Base-by-base conservation (phyloP, 2,888 invertebrate species). In the Selenia dentaria region DNA sequence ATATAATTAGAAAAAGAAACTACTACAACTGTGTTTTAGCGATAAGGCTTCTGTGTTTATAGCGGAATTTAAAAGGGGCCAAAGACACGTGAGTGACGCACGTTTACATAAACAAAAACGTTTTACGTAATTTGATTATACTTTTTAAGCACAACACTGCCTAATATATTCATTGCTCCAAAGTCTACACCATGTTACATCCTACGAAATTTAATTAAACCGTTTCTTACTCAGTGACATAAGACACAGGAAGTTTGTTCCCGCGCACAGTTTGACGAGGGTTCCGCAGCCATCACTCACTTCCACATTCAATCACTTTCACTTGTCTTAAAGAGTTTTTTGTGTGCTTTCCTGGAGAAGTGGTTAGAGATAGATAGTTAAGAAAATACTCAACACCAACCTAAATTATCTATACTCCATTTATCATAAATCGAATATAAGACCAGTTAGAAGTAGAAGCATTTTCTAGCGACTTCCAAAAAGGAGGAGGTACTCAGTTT, bases 241-340 rank as follows among this genome's bases (percentile, higher is more conserved):
- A 33, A 34, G 50, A 45, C 22, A 38, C 37, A 14, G 25, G 28
- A 36, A 38, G 28, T 41, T 46, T 36, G 31, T 35, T 22, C 22
- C 29, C 32, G 39, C 47, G 48, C 64, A 47, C 48, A 57, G 55
- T 52, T 42, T 73, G 75, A 77, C 67, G 59, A 72, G 70, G 74
- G 73, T 67, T 14, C 31, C 38, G 16, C 18, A 47, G 50, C 59
- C 57, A 61, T 67, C 57, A 16, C 61, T 62, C 62, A 53, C 51
- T 51, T 43, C 54, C 54, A 46, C 68, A 67, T 74, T 75, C 79
- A 74, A 79, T 79, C 77, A 74, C 74, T 71, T 62, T 69, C 68
- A 64, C 65, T 74, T 68, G 24, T 22, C 18, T 18, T 26, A 6
- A 18, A 13, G 20, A 9, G 29, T 27, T 33, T 44, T 44, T 33